Evolutionary conservation across 1,140 invertebrate species (phyloP), one percentile per base, ranked within the genome.

Genomic region (Apis florea): DNA sequence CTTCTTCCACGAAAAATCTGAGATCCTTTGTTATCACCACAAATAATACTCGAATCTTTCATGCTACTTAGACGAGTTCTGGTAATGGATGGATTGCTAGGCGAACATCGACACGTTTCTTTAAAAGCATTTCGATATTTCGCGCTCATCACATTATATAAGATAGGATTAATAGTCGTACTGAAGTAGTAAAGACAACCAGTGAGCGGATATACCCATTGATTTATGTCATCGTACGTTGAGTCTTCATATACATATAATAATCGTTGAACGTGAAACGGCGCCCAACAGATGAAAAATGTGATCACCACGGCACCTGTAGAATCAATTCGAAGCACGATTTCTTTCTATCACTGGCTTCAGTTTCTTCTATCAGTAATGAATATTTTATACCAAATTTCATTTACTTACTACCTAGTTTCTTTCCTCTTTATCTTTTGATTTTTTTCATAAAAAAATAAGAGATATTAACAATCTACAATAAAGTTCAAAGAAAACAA

Each of bases 241-340:
- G 94, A 93, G 51, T 95, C 90, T 76, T 94, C 93, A 3, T 97
- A 96, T 53, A 97, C 94, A 88, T 96, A 96, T 89, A 97, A 95
- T 69, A 98, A 93, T 8, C 97, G 94, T 93, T 99, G 99, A 66
- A 97, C 95, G 92, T 99, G 98, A 94, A 99, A 99, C 31, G 98
- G 98, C 1, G 98, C 97, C 98, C 98, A 99, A 94, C 98, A 99
- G 9, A 99, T 94, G 94, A 99, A 99, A 94, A 99, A 99, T 21
- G 97, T 97, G 12, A 99, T 95, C 17, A 99, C 98, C 13, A 99
- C 98, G 12, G 98, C 97, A 89, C 97, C 98, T 99, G 94, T 53
- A 94, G 94, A 85, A 54, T 51, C 24, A 79, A 79, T n/a, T 49
- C n/a, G 61, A 31, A 31, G 64, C 70, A 68, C n/a, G 68, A 54